Base-by-base conservation (phyloP, 1,140 invertebrate genomes). In the Bombus superbus region DNA sequence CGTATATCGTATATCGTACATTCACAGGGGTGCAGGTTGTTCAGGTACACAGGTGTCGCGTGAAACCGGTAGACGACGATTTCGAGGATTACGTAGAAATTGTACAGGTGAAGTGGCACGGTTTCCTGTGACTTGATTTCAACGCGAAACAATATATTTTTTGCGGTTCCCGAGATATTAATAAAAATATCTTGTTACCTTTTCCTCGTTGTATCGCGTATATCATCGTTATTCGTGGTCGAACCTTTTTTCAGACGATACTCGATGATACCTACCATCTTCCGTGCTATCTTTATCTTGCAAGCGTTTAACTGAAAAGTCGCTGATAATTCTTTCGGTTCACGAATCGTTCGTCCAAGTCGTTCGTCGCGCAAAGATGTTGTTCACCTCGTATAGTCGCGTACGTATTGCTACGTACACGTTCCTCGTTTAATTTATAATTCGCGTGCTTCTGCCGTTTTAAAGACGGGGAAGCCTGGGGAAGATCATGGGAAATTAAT, bases 1-100 rank as follows among this genome's bases (percentile, higher is more conserved):
- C n/a, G 10, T 62, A 62, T 53, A 22, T 53, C 47, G 47, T 53
- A 22, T 22, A 28, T 10, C 57, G 81, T 53, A 18, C 3, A 22
- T 81, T n/a, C 71, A 35, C 9, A 28, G 35, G 32, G 64, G 9
- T 47, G 62, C 73, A 83, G 44, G 44, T 76, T 42, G 73, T 25
- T 57, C 62, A 57, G 35, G 35, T 69, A 53, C 15, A 75, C 73
- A 76, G 81, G 72, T 82, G 81, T 53, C 2, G 35, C 15, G 0
- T 32, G 15, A 22, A 47, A 47, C 28, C 15, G 59, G 25, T 18
- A 28, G 64, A 82, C 10, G 57, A 74, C 10, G 2, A 42, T n/a
- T 77, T 42, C 1, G 11, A 4, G 2, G 40, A 47, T 81, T 81
- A 35, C 28, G 22, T 62, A 18, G n/a, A 74, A 47, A 59, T 28